Conservation (phyloP, 1,140 invertebrate species). For the Drosophila oshimai region DNA sequence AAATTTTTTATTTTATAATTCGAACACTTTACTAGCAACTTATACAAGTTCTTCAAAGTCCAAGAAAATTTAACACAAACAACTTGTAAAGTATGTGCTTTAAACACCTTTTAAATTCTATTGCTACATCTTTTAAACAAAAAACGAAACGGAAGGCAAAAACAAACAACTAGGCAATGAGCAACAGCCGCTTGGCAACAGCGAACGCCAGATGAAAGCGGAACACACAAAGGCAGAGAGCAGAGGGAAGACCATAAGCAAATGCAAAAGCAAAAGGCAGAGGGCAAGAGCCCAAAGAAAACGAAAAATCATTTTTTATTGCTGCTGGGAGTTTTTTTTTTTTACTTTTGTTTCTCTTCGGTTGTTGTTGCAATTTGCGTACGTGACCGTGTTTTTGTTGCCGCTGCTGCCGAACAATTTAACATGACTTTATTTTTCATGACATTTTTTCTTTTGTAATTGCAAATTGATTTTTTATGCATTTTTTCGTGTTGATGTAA, state of each 20-base stretch:
- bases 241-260: conserved; percentile 11
- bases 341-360: background rate
- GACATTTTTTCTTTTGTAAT: conserved; percentile 52
- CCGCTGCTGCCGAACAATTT: too few relatives aligned
- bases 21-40: too few relatives aligned
- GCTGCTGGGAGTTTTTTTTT: conserved; percentile 26
- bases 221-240: conserved; percentile 23
- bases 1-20: too few relatives aligned
- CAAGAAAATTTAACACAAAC: too few relatives aligned
- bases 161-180: conserved; percentile 33
- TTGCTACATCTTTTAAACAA: conserved; percentile 2
- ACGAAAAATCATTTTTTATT: conserved; percentile 60
- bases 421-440: conserved; percentile 39
- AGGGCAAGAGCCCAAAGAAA: conserved; percentile 29
- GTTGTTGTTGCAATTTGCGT: conserved; percentile 34
- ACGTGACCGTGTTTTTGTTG: conserved; percentile 48
- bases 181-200: conserved; percentile 76
- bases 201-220: conserved; percentile 62
- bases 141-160: conserved; percentile 19
- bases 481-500: conserved; percentile 44
- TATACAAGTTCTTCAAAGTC: too few relatives aligned
- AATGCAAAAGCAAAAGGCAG: conserved; percentile 18
- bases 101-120: background rate
- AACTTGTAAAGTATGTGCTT: too few relatives aligned
- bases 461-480: conserved; percentile 69